phyloP scores from a whole-genome alignment of 2,888 invertebrate genomes.

The Pollenia angustigena region DNA sequence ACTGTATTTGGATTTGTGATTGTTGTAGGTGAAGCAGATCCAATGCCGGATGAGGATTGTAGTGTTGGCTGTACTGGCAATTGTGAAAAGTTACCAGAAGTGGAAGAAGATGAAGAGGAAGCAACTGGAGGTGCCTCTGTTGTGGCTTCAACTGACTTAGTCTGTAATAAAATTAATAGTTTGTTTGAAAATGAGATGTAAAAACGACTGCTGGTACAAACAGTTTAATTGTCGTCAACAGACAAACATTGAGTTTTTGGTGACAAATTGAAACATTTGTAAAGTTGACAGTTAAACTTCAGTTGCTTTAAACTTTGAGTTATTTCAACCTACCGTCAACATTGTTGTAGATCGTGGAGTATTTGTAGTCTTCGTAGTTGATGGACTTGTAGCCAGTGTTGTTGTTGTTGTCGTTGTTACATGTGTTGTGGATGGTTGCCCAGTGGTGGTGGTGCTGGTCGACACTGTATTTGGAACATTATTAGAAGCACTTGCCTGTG shows the following conservation, averaged over 20 bases:
- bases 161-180: constrained; percentile 61
- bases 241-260: neutral
- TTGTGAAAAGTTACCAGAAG: constrained; percentile 57
- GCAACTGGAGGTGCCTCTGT: constrained; percentile 69
- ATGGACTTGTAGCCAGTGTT: constrained; percentile 50
- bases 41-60: constrained; percentile 74
- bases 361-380: constrained; percentile 46
- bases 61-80: constrained; percentile 72
- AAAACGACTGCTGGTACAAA: neutral
- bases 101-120: constrained; percentile 61
- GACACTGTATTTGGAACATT: constrained; percentile 68
- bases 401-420: constrained; percentile 73
- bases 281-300: constrained; percentile 27
- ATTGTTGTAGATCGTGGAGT: constrained; percentile 49
- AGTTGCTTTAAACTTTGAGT: constrained; percentile 24
- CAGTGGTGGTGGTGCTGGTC: constrained; percentile 80
- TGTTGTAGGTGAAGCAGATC: constrained; percentile 69
- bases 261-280: constrained; percentile 51
- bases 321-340: constrained; percentile 66
- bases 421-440: constrained; percentile 77
- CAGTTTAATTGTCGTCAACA: neutral
- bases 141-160: constrained; percentile 63
- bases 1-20: constrained; percentile 78
- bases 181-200: neutral
- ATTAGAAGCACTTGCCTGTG: constrained; percentile 65